Base-by-base conservation (phyloP, 2,797 vertebrate species). In the Mus minutoides region DNA sequence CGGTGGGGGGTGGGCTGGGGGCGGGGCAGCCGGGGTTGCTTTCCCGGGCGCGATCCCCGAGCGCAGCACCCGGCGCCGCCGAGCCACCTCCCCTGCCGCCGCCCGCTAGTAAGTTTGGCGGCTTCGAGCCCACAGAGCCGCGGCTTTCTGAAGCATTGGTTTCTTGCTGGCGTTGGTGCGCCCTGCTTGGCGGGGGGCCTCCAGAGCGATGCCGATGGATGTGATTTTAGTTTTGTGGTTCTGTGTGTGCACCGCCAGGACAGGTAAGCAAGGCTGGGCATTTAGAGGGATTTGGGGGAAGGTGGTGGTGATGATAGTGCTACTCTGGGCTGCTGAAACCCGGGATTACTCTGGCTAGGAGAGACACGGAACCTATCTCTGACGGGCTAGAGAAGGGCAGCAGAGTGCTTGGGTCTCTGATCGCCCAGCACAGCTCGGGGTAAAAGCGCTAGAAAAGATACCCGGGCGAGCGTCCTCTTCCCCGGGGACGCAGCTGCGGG, bases 151-250 rank as follows among this genome's bases (percentile, higher is more conserved):
- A 83, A 83, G 92, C 92, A 24, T 92, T 60, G 69, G 90, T 91
- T 92, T 88, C 43, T 56, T 88, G 21, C 64, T 17, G 93, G 58
- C 83, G 78, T 60, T 60, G 52, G 83, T 43, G 90, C 71, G 71
- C 96, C 95, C 92, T 60, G 75, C 82, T 91, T 13, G 91, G 88
- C 94, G 86, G 91, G 96, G 92, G 94, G 91, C 89, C 94, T 90
- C 67, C 64, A 89, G 88, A 97, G 91, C 89, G 17, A 97, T 98
- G 97, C 96, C 90, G 88, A 98, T 98, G 98, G 98, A 97, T 97
- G 91, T 96, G 79, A 77, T 98, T 43, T 88, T 98, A 94, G 97
- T 98, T 94, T 88, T 98, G 60, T 98, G 98, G 97, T 97, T 98
- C 71, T 98, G 97, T 49, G 96, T 98, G 96, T 98, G 98, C 96